Evolutionary conservation across 2,888 invertebrate species (phyloP), one percentile per base, ranked within the genome.

Genomic region (Synergus gifuensis): DNA sequence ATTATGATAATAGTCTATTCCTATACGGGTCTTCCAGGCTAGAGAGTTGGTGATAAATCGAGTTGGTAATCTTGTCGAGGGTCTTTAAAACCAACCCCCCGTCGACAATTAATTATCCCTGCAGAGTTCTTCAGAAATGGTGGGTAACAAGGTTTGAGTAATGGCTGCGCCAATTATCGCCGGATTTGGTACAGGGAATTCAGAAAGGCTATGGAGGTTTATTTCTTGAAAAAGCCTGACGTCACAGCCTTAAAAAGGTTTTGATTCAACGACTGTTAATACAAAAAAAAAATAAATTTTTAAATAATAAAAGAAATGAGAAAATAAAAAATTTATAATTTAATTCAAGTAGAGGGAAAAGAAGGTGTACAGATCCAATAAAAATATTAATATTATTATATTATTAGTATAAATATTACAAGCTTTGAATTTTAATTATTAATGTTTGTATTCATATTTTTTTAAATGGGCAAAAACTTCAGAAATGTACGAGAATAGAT

Each of bases 131-230:
- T 76, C 69, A 66, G 58, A 62, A 14, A 12, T 28, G 1, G 79
- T 44, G 22, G 58, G 44, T 46, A 77, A 83, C 76, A 40, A 73
- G 14, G 66, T 76, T 18, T 46, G 40, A 62, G 60, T 84, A 84
- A 84, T 84, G 79, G 80, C 58, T 77, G 73, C 79, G 77, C 83
- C 87, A 87, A 86, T 87, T 87, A 87, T 82, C 82, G 80, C 81
- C 44, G 73, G 28, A 82, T 85, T 83, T 82, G 81, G 69, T 81
- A 86, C 81, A 82, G 86, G 87, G 87, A 82, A 81, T 78, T 73
- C 77, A 87, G 83, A 82, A 82, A 78, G 79, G 66, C 63, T 76
- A 58, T 78, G 79, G 85, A 87, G 87, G 84, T 87, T 81, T 16
- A 76, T 80, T 79, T 77, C 69, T 64, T 78, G 49, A 73, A 73